These are phyloP conservation scores for Abrostola triplasia DNA, from an alignment of 2,888 invertebrate genomes.

Conservation along the genomic window DNA sequence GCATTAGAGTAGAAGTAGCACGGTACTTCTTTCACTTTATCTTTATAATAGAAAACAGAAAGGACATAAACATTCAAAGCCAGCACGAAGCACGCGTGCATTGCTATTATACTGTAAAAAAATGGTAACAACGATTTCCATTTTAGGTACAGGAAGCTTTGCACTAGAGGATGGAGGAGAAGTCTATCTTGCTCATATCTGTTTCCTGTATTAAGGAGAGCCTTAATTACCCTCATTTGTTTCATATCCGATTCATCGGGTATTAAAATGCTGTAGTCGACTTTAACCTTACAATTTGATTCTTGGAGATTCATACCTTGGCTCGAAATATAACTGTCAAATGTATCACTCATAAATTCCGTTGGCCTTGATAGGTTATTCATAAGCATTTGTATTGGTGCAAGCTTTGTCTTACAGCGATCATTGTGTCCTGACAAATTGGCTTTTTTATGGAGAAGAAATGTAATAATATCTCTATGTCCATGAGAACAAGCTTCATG, in stretches of 20 bases:
- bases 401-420: slow-evolving; percentile 43
- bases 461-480: slow-evolving; percentile 82
- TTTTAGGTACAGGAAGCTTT: slow-evolving; percentile 85
- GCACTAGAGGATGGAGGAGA: slow-evolving; percentile 84
- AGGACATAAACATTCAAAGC: slow-evolving; percentile 76
- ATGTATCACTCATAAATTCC: slow-evolving; percentile 78
- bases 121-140: slow-evolving; percentile 82
- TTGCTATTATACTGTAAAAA: slow-evolving; percentile 78
- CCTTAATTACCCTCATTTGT: slow-evolving; percentile 82
- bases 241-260: slow-evolving; percentile 65
- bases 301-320: slow-evolving; percentile 68
- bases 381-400: slow-evolving; percentile 78
- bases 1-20: slow-evolving; percentile 8
- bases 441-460: slow-evolving; percentile 71
- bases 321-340: slow-evolving; percentile 78
- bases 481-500: slow-evolving; percentile 78
- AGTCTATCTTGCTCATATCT: slow-evolving; percentile 74
- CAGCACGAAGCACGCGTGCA: slow-evolving; percentile 78
- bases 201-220: slow-evolving; percentile 79
- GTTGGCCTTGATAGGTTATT: slow-evolving; percentile 79
- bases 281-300: slow-evolving; percentile 70
- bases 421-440: slow-evolving; percentile 53
- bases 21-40: slow-evolving; percentile 17
- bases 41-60: slow-evolving; percentile 47
- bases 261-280: slow-evolving; percentile 77